Evolutionary conservation across 2,113 vertebrate species (phyloP).

Genomic region (Pipra filicauda): DNA sequence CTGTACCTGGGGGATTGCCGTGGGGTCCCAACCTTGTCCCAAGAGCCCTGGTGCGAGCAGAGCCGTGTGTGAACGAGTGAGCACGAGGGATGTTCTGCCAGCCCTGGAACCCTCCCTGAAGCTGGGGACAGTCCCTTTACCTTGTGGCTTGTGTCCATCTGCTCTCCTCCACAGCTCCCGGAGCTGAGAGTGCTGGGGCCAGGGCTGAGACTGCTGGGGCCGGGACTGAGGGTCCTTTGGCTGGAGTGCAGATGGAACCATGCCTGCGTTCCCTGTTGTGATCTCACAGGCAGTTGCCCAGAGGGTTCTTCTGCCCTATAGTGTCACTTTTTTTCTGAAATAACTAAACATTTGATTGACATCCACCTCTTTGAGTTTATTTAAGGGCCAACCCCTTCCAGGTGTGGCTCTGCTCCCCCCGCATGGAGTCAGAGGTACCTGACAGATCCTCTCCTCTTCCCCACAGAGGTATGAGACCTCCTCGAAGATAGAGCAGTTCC

Average conservation of each 20-base stretch:
- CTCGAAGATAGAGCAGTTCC: constrained; percentile 93
- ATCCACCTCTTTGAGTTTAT: rapidly evolving
- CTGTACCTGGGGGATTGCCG: rapidly evolving
- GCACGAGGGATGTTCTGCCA: background rate
- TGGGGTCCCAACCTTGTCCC: background rate
- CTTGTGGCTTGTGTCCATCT: background rate
- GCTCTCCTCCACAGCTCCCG: background rate
- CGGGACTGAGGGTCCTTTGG: background rate
- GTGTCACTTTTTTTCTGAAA: background rate
- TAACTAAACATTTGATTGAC: background rate
- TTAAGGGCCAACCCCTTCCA: background rate
- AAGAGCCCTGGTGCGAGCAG: background rate
- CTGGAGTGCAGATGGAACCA: background rate
- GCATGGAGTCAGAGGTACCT: rapidly evolving
- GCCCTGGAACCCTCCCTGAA: background rate
- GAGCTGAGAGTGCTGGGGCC: background rate
- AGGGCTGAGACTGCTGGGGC: background rate
- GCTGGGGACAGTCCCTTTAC: background rate
- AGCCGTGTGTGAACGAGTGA: background rate
- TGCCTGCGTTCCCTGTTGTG: background rate
- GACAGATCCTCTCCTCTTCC: background rate
- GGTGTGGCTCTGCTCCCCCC: rapidly evolving
- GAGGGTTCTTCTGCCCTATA: background rate
- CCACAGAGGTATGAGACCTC: constrained; percentile 89
- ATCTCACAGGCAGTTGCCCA: background rate